Conservation (phyloP, 2,113 vertebrate species). For the Potamarius usumacintae region DNA sequence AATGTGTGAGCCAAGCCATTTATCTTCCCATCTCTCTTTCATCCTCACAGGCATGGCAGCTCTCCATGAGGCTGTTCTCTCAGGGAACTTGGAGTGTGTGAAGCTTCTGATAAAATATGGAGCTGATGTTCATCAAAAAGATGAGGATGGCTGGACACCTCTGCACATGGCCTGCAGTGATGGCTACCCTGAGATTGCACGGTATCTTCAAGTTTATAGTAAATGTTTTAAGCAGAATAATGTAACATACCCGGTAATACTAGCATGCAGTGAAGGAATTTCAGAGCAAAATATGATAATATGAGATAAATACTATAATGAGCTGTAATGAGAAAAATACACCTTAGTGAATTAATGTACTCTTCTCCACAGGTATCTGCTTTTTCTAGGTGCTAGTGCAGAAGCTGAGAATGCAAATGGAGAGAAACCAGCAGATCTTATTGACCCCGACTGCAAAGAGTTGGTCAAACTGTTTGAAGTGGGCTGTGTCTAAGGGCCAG, state of each 20-base stretch:
- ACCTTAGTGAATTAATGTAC: background rate
- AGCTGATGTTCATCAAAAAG: constrained; percentile 87
- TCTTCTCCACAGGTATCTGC: constrained; percentile 78
- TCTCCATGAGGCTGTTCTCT: constrained; percentile 90
- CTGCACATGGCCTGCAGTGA: constrained; percentile 96
- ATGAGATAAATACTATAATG: too few relatives aligned
- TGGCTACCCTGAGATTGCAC: constrained; percentile 84
- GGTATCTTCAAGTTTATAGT: constrained; percentile 65
- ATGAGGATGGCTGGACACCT: constrained; percentile 90
- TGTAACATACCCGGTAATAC: background rate
- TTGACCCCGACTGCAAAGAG: constrained; percentile 85
- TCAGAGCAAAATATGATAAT: background rate
- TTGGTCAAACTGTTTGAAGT: constrained; percentile 80
- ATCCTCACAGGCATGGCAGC: constrained; percentile 82
- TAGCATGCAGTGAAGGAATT: background rate
- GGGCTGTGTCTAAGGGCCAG: constrained; percentile 63
- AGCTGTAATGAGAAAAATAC: background rate
- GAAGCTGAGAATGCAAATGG: constrained; percentile 82
- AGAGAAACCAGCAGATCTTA: constrained; percentile 86
- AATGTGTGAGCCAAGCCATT: background rate
- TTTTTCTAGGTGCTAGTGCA: constrained; percentile 82
- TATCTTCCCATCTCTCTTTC: background rate
- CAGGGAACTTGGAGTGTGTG: constrained; percentile 91
- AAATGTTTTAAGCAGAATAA: background rate
- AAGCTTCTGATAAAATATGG: constrained; percentile 88